These are phyloP conservation scores for Oplegnathus fasciatus DNA, from an alignment of 2,113 vertebrate species.

Conservation along the genomic window DNA sequence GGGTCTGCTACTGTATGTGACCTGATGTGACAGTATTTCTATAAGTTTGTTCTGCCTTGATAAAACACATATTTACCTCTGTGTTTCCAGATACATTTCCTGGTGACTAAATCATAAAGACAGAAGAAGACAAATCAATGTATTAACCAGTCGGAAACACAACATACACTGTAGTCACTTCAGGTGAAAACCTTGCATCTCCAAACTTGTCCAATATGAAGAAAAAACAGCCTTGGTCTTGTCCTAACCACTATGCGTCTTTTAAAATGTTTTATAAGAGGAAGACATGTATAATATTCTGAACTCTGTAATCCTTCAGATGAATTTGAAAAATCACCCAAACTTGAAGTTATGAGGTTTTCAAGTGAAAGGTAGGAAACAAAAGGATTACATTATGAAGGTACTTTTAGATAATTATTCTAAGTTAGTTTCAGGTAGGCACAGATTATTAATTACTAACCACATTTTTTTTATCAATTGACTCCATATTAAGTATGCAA, in stretches of 20 bases:
- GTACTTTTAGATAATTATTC: background rate
- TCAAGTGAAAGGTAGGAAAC: background rate
- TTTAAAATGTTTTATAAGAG: background rate
- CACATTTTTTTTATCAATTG: background rate
- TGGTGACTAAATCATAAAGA: constrained; percentile 88
- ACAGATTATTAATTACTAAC: background rate
- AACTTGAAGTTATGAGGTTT: constrained; percentile 1
- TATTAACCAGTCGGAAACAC: background rate
- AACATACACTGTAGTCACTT: background rate
- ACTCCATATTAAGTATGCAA: background rate
- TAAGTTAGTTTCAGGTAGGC: background rate
- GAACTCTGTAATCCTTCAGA: background rate
- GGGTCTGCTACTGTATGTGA: background rate
- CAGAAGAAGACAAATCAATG: constrained; percentile 16
- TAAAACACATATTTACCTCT: constrained; percentile 59
- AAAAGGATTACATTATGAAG: background rate
- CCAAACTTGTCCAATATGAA: background rate
- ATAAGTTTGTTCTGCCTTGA: background rate
- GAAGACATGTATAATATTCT: background rate
- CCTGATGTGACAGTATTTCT: background rate
- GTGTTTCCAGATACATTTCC: constrained; percentile 89
- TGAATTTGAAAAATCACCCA: background rate
- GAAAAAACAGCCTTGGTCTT: background rate
- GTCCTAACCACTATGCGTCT: background rate
- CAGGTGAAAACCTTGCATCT: background rate